Percentiles rank a stretch among this genome's conserved stretches.
These are phyloP conservation scores for Corbicula japonica DNA, from an alignment of 2,888 invertebrate species.

Conservation along the genomic window DNA sequence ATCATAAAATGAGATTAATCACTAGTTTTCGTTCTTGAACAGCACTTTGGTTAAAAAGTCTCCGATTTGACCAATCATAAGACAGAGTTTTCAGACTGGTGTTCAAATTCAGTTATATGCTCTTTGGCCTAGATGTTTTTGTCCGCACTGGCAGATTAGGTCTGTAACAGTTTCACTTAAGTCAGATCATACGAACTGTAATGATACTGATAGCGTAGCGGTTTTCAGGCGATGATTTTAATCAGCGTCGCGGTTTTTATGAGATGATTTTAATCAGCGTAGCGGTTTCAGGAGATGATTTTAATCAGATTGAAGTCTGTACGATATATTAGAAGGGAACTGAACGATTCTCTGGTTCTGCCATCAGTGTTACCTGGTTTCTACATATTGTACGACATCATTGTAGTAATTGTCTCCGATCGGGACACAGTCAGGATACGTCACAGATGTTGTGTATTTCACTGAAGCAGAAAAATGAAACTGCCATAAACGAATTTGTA, in stretches of 20 bases:
- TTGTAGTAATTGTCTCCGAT: slow-evolving; percentile 48
- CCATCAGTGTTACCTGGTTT: slow-evolving; percentile 29
- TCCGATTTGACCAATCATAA: too few species aligned
- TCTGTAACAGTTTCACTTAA: too few species aligned
- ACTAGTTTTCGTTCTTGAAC: too few species aligned
- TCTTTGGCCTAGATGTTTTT: too few species aligned
- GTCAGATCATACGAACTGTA: slow-evolving; percentile 1
- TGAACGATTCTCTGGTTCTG: too few species aligned
- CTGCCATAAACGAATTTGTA: neutral
- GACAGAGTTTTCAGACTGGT: too few species aligned
- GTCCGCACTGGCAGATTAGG: too few species aligned
- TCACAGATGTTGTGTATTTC: slow-evolving; percentile 47
- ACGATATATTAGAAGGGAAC: neutral
- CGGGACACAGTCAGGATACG: slow-evolving; percentile 56
- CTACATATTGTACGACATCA: slow-evolving; percentile 47
- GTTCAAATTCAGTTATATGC: too few species aligned
- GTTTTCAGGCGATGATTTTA: too few species aligned
- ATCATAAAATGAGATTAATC: too few species aligned
- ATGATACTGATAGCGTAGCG: too few species aligned
- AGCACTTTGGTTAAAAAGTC: too few species aligned
- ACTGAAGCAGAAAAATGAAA: slow-evolving; percentile 40
- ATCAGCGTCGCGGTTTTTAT: neutral
- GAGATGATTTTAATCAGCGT: neutral
- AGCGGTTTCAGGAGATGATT: slow-evolving; percentile 1
- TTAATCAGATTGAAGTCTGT: neutral